Percentiles rank a stretch among this genome's conserved stretches.
These are phyloP conservation scores for Neoitamus cyanurus DNA, from an alignment of 2,888 invertebrate species.

Conservation along the genomic window DNA sequence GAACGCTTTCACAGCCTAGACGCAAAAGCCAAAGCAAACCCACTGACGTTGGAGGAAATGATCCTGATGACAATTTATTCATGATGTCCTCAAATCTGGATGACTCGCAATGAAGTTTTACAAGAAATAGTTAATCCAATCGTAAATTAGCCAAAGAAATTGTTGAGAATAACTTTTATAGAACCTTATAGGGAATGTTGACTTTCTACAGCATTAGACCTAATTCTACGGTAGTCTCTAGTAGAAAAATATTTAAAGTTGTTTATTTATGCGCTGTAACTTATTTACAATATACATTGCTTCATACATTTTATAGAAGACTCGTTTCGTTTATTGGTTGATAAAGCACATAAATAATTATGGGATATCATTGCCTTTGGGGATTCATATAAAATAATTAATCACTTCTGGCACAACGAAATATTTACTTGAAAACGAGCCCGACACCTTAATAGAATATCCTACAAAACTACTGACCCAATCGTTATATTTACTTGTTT, in stretches of 20 bases:
- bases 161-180: not conserved
- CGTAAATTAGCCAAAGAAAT: slow-evolving; percentile 34
- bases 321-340: not conserved
- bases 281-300: slow-evolving; percentile 3
- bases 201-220: not conserved
- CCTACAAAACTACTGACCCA: too few relatives aligned
- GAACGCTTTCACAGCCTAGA: slow-evolving; percentile 77
- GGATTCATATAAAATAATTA: not conserved
- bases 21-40: slow-evolving; percentile 77
- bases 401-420: too few relatives aligned
- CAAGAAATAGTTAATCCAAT: slow-evolving; percentile 14
- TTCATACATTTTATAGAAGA: not conserved
- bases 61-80: slow-evolving; percentile 76
- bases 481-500: too few relatives aligned
- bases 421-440: too few relatives aligned
- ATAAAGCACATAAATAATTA: too few relatives aligned
- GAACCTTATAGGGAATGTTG: not conserved
- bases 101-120: not conserved
- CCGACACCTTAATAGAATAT: too few relatives aligned
- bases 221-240: not conserved
- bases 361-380: not conserved
- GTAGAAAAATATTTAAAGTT: not conserved
- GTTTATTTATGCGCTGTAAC: slow-evolving; percentile 32
- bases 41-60: slow-evolving; percentile 78
- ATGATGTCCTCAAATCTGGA: slow-evolving; percentile 56